These are phyloP conservation scores for Aldrovandia affinis DNA, from an alignment of 2,797 vertebrate species.

Conservation along the genomic window DNA sequence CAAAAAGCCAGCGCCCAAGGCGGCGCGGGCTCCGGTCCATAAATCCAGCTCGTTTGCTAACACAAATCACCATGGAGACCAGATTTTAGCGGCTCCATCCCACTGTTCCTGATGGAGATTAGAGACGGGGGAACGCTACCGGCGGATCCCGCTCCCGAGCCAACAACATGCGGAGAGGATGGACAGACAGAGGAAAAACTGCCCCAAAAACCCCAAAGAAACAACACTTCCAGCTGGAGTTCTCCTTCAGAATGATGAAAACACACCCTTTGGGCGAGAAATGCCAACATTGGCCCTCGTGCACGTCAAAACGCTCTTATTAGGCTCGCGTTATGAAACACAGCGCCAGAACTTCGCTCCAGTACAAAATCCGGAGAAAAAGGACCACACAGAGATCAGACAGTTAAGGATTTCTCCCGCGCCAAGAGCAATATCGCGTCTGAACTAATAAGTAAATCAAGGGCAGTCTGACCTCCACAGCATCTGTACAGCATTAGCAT, in stretches of 20 bases:
- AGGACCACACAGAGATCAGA: too few species aligned
- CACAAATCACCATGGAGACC: conserved; percentile 59
- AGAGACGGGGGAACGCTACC: conserved; percentile 9
- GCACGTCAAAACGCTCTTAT: conserved; percentile 36
- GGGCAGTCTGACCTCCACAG: not conserved
- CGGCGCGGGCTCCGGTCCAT: conserved; percentile 49
- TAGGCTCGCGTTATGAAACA: conserved; percentile 28
- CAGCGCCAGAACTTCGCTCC: not conserved
- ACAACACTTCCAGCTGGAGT: conserved; percentile 30
- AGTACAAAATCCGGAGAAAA: not conserved
- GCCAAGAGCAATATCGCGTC: not conserved
- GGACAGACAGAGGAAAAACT: conserved; percentile 33
- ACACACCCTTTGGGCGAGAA: conserved; percentile 21
- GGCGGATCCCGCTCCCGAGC: conserved; percentile 32
- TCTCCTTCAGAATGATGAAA: not conserved
- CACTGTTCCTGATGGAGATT: conserved; percentile 43
- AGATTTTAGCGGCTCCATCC: conserved; percentile 47
- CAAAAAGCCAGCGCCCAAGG: conserved; percentile 42
- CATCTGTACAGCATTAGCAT: not conserved
- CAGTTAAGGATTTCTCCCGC: not conserved
- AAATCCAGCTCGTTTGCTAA: conserved; percentile 43
- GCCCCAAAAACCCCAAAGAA: not conserved
- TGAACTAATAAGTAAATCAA: not conserved
- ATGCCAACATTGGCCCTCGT: conserved; percentile 37
- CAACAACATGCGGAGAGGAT: conserved; percentile 35